Percentiles rank a stretch among this genome's conserved stretches.
These are phyloP conservation scores for Hippopotamyrus pictus DNA, from an alignment of 2,797 vertebrate genomes.

Conservation along the genomic window DNA sequence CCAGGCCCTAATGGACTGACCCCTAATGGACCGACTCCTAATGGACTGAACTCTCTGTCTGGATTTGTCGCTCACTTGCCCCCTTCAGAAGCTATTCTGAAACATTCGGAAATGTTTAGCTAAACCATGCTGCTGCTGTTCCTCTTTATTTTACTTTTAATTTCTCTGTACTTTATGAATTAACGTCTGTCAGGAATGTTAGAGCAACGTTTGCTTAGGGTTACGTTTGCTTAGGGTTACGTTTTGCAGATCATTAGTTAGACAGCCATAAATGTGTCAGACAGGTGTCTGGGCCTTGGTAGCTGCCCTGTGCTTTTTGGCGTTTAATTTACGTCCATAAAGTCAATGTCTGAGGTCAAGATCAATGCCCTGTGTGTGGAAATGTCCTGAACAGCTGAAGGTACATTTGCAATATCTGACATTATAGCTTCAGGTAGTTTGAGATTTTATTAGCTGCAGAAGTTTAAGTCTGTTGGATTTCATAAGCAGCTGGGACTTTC, in stretches of 20 bases:
- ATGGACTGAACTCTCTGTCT: not conserved
- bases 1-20: too few species aligned
- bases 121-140: not conserved
- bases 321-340: not conserved
- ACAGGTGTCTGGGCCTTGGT: not conserved
- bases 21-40: too few species aligned
- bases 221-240: not conserved
- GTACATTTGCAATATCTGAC: not conserved
- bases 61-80: not conserved
- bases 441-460: not conserved
- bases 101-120: not conserved
- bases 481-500: not conserved
- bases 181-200: not conserved
- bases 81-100: not conserved
- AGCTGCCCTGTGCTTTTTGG: not conserved
- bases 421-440: not conserved
- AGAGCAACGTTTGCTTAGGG: not conserved
- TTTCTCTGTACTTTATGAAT: not conserved
- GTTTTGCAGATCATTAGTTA: not conserved
- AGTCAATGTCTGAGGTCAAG: not conserved
- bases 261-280: not conserved
- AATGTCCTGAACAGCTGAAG: not conserved
- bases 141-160: not conserved
- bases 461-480: not conserved
- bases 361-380: not conserved